A percentile compares a stretch with the other conserved stretches of the same genome.
Evolutionary conservation across 2,888 invertebrate genomes (phyloP).

Genomic region (Crematogaster levior): DNA sequence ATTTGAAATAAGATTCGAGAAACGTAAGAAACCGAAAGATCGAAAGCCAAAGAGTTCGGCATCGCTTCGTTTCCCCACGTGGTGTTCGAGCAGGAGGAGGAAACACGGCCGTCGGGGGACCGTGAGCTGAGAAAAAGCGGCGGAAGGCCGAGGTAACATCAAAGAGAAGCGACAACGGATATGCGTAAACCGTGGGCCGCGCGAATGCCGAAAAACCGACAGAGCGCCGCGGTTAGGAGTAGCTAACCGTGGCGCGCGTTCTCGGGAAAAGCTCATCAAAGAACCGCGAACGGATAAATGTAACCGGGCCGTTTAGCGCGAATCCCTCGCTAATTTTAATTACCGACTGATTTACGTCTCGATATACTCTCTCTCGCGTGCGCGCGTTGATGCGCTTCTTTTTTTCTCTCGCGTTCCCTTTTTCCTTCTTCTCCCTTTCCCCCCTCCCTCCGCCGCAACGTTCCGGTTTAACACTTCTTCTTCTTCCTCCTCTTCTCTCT

Average conservation of each 20-base stretch:
- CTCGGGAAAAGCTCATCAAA: slow-evolving; percentile 83
- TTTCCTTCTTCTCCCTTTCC: not conserved
- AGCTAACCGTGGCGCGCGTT: slow-evolving; percentile 68
- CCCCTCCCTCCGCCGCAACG: not conserved
- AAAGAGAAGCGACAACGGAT: slow-evolving; percentile 85
- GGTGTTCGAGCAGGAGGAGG: slow-evolving; percentile 57
- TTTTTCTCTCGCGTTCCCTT: slow-evolving; percentile 12
- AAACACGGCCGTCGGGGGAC: slow-evolving; percentile 57
- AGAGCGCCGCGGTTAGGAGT: slow-evolving; percentile 50
- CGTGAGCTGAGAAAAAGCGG: slow-evolving; percentile 37
- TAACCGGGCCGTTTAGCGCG: slow-evolving; percentile 84
- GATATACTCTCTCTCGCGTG: slow-evolving; percentile 54
- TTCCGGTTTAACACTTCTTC: slow-evolving; percentile 21
- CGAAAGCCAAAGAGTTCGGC: slow-evolving; percentile 1
- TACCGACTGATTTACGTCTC: slow-evolving; percentile 82
- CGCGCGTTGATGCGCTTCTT: slow-evolving; percentile 1
- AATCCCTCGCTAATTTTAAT: slow-evolving; percentile 85
- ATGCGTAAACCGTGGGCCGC: slow-evolving; percentile 81
- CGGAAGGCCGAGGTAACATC: slow-evolving; percentile 74
- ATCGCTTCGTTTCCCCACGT: not conserved
- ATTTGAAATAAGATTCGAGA: slow-evolving; percentile 4
- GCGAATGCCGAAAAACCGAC: slow-evolving; percentile 76
- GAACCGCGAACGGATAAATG: slow-evolving; percentile 84
- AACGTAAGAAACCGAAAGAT: not conserved
- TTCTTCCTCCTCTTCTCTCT: not conserved